phyloP scores from a whole-genome alignment of 2,888 invertebrate genomes.

The Calliphora vomitoria region DNA sequence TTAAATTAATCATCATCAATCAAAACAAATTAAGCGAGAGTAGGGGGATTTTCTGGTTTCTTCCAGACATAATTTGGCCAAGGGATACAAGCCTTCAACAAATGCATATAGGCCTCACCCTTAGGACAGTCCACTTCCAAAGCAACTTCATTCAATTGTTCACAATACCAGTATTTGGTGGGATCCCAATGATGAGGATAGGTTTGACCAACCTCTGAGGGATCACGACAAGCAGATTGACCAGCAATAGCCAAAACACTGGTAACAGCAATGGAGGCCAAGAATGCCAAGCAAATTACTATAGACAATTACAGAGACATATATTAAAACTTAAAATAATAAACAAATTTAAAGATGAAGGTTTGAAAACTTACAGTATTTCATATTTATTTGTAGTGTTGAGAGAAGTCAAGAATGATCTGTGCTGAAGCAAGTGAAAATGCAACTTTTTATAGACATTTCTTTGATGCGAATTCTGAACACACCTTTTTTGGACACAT shows the following conservation, averaged over 20 bases:
- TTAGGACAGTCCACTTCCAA: slow-evolving; percentile 78
- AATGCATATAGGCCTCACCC: slow-evolving; percentile 81
- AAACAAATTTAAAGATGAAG: background rate
- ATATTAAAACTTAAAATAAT: background rate
- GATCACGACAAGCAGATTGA: slow-evolving; percentile 81
- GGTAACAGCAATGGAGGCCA: slow-evolving; percentile 74
- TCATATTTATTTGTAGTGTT: slow-evolving; percentile 62
- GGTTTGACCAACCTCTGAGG: slow-evolving; percentile 78
- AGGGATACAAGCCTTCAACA: slow-evolving; percentile 81
- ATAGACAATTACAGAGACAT: background rate
- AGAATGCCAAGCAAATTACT: slow-evolving; percentile 70
- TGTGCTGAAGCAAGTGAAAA: slow-evolving; percentile 3
- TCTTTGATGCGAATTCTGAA: background rate
- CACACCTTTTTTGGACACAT: slow-evolving; percentile 15
- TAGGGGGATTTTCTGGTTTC: slow-evolving; percentile 80
- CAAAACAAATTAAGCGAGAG: slow-evolving; percentile 79
- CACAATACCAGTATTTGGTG: slow-evolving; percentile 82
- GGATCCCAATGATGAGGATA: slow-evolving; percentile 82
- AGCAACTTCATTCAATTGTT: slow-evolving; percentile 77
- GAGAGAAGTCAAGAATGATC: background rate
- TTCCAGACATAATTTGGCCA: slow-evolving; percentile 83
- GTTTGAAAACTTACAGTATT: slow-evolving; percentile 68
- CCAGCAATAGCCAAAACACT: slow-evolving; percentile 77
- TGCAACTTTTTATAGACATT: slow-evolving; percentile 38
- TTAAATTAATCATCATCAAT: background rate